A percentile compares a stretch with the other conserved stretches of the same genome.
These are phyloP conservation scores for Trissolcus brochymenae DNA, from an alignment of 2,888 invertebrate genomes.

Conservation along the genomic window DNA sequence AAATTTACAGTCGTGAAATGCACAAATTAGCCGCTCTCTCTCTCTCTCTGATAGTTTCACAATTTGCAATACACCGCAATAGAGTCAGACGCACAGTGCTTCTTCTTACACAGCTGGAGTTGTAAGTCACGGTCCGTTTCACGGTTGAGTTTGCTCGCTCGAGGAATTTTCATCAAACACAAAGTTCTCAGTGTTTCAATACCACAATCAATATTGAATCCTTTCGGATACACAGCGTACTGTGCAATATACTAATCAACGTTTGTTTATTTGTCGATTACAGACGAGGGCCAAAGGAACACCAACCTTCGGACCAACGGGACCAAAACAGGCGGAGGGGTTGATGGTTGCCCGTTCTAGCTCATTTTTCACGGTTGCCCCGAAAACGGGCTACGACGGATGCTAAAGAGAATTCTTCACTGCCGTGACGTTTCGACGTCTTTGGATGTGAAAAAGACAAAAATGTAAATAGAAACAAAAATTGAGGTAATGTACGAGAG, in stretches of 20 bases:
- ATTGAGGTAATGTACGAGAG: slow-evolving; percentile 46
- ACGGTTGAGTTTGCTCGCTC: slow-evolving; percentile 4
- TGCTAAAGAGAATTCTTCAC: slow-evolving; percentile 63
- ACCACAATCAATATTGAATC: slow-evolving; percentile 30
- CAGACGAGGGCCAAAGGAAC: slow-evolving; percentile 79
- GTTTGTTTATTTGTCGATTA: slow-evolving; percentile 59
- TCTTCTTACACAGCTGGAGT: background rate
- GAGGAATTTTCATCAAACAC: slow-evolving; percentile 32
- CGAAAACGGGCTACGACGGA: slow-evolving; percentile 69
- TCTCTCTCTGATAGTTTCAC: background rate
- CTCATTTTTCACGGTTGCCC: background rate
- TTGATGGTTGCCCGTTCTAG: slow-evolving; percentile 52
- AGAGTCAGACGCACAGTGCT: slow-evolving; percentile 3
- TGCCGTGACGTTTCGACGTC: slow-evolving; percentile 65
- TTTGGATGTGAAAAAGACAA: slow-evolving; percentile 41
- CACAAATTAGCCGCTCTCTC: background rate
- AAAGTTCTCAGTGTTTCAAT: slow-evolving; percentile 22
- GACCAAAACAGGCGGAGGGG: slow-evolving; percentile 79
- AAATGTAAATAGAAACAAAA: slow-evolving; percentile 45
- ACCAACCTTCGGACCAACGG: slow-evolving; percentile 80
- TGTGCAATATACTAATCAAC: slow-evolving; percentile 22
- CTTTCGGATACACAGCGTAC: background rate
- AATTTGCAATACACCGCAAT: slow-evolving; percentile 3
- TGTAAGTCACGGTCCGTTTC: slow-evolving; percentile 1
- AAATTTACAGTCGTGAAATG: background rate